Base-by-base conservation (phyloP, 2,888 invertebrate genomes). In the Meteorus cinctellus region DNA sequence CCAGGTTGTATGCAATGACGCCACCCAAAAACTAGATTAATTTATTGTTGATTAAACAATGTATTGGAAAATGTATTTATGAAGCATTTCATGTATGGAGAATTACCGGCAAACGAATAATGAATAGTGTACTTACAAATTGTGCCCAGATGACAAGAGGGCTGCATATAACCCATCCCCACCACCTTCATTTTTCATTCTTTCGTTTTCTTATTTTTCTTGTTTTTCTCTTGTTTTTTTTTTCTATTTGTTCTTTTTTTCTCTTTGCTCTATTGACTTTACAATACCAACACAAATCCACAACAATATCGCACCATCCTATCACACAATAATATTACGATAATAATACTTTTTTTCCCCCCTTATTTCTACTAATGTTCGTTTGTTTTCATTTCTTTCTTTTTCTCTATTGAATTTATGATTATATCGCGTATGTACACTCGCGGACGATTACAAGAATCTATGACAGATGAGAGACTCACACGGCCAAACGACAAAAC, bases 361-460 rank as follows among this genome's bases (percentile, higher is more conserved):
- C 74, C 45, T n/a, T 19, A 65, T 16, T n/a, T 65, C 41, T 2
- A 65, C 19, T 65, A 24, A 4, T 65, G 12, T 55, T 55, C n/a
- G 19, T 55, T 24, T 55, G 19, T 55, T 55, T 19, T 41, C 41
- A 41, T 41, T 55, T 66, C 24, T 55, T 55, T 55, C 0, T 55
- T 81, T 81, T 83, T 86, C 84, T 86, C 84, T 82, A 80, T 81
- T 78, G 82, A 83, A 85, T 82, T 82, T 80, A 81, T 81, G 78
- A 74, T 81, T 84, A 84, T 83, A 29, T 81, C 84, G 84, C 84
- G 84, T 86, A 84, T 83, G 82, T 84, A 84, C 84, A 84, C 82
- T 83, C 86, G 86, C 86, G 83, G 82, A 83, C 84, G 83, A 84
- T 84, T 83, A 86, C 82, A 83, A 86, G 87, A 86, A 86, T 88